Base-by-base conservation (phyloP, 1,140 invertebrate species). In the Thrips palmi region DNA sequence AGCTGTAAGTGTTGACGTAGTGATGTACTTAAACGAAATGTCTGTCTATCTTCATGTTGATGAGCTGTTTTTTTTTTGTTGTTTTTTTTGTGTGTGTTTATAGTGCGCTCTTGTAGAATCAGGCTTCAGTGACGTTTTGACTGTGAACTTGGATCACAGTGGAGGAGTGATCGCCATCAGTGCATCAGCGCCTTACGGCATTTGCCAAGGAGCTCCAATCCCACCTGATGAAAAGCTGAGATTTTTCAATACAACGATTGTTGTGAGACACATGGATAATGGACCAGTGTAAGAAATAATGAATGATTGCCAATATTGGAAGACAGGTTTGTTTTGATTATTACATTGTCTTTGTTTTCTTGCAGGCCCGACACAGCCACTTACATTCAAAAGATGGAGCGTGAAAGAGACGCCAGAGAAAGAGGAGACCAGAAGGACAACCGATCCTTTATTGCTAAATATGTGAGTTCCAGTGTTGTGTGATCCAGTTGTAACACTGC, bases 371-470 rank as follows among this genome's bases (percentile, higher is more conserved):
- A 96, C 49, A 93, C 88, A 6, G 77, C 83, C 24, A 76, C 75
- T 11, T 94, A 88, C 49, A 84, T 94, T 48, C 80, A 91, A 50
- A 91, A 91, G 55, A 49, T 92, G 23, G 88, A 93, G 57, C 59
- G 77, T 40, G 89, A 96, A 59, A 73, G 77, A 47, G 78, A 84
- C 57, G 85, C 87, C 6, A 75, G 85, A 48, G 79, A 88, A 53
- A 77, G 82, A 45, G 88, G 86, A 20, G 85, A 91, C 49, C 67
- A 76, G 34, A 82, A 82, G 57, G 89, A 96, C 54, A 93, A 91
- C 55, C 66, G 86, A 51, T 89, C 86, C 33, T 94, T 96, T 56
- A 70, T 96, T 49, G 82, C 82, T 1, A 96, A 92, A 93, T 96
- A 96, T 68, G 87, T 92, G 74, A 80, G 82, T 73, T 29, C 25